These are phyloP conservation scores for Merops nubicus DNA, from an alignment of 2,113 vertebrate species.

Conservation along the genomic window DNA sequence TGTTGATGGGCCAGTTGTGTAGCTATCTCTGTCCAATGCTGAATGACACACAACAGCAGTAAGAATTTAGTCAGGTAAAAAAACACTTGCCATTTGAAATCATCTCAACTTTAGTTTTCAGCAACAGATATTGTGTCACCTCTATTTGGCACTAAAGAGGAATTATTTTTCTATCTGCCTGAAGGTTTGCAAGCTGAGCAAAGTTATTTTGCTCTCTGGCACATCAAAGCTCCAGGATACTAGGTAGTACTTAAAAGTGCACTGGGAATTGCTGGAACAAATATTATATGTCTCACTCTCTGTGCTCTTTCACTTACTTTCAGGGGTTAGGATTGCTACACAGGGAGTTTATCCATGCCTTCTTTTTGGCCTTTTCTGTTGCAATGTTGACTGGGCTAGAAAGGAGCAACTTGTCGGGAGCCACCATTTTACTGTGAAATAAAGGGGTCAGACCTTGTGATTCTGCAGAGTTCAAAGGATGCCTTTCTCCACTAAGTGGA, in stretches of 20 bases:
- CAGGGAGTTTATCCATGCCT: not conserved
- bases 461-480: not conserved
- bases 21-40: not conserved
- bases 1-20: not conserved
- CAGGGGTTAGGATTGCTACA: not conserved
- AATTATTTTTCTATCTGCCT: slow-evolving; percentile 13
- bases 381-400: not conserved
- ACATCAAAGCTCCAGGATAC: slow-evolving; percentile 18
- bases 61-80: not conserved
- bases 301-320: not conserved
- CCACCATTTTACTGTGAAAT: not conserved
- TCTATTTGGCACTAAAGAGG: not conserved
- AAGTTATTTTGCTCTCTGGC: slow-evolving; percentile 27
- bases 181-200: slow-evolving; percentile 9
- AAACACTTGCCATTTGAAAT: not conserved
- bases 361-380: not conserved
- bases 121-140: not conserved
- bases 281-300: not conserved
- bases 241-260: slow-evolving; percentile 12
- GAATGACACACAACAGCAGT: not conserved
- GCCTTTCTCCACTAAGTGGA: not conserved
- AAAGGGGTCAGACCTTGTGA: not conserved
- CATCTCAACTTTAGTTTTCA: not conserved
- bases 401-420: not conserved
- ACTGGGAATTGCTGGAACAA: not conserved